phyloP scores from a whole-genome alignment of 2,113 vertebrate genomes.

The Tympanuchus pallidicinctus region DNA sequence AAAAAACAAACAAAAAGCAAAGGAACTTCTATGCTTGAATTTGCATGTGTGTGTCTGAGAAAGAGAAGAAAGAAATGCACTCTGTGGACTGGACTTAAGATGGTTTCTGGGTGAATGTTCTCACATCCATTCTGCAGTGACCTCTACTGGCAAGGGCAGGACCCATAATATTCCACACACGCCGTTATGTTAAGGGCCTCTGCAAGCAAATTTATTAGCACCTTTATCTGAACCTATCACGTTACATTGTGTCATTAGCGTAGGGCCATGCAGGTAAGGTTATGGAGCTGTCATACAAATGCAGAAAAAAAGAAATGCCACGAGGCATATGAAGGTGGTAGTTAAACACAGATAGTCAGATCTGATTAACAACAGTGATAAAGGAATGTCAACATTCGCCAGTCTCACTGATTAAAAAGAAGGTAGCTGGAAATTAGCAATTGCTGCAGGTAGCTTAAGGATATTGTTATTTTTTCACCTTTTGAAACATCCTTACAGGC shows the following conservation, averaged over 20 bases:
- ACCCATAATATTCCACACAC: not conserved
- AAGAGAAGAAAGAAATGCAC: not conserved
- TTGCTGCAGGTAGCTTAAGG: slow-evolving; percentile 59
- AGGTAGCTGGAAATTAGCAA: slow-evolving; percentile 65
- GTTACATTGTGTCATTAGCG: slow-evolving; percentile 7
- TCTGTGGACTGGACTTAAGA: not conserved
- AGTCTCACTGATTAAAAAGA: slow-evolving; percentile 43
- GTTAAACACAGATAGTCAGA: slow-evolving; percentile 38
- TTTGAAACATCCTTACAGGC: not conserved
- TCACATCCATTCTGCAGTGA: slow-evolving; percentile 65
- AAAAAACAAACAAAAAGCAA: not conserved
- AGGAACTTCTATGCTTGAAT: not conserved
- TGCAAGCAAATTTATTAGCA: not conserved
- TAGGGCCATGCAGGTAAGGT: not conserved
- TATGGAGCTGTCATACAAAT: slow-evolving; percentile 19
- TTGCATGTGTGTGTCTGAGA: not conserved
- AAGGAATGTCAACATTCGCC: slow-evolving; percentile 29
- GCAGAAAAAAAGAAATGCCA: not conserved
- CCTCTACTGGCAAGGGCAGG: slow-evolving; percentile 69
- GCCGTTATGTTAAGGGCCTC: accelerated
- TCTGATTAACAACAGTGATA: slow-evolving; percentile 48
- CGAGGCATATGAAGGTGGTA: slow-evolving; percentile 31
- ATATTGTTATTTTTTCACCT: slow-evolving; percentile 54
- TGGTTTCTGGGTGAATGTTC: not conserved
- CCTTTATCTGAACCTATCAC: slow-evolving; percentile 18